Base-by-base conservation (phyloP, 2,797 vertebrate genomes). In the Typhlichthys eigenmanni region DNA sequence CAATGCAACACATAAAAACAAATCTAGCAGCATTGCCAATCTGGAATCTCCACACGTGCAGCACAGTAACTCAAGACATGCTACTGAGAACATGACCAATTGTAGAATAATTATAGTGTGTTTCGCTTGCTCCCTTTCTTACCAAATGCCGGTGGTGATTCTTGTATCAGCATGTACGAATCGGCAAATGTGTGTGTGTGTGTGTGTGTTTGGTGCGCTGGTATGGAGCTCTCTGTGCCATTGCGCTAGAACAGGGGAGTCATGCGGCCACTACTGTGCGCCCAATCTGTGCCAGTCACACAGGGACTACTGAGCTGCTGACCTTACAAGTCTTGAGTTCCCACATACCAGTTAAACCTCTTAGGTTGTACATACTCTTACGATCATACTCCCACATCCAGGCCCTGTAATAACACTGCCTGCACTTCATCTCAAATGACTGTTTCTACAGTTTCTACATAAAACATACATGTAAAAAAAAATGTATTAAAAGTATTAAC, bases 251-350 rank as follows among this genome's bases (percentile, higher is more conserved):
- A 88, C 89, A 86, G 82, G 79, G 78, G 83, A 91, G 91, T 93
- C 92, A 91, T 91, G 90, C 75, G 92, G 88, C 85, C 85, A 81
- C 77, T 65, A 82, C 80, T 68, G 80, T 75, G 62, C 86, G 72
- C 87, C 91, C 87, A 87, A 85, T 88, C 91, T 91, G 92, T 92
- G 89, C 92, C 92, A 92, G 92, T 92, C 91, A 93, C 91, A 90
- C 89, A 88, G 81, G 90, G 91, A 89, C 89, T 88, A 86, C 86
- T 84, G 88, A 91, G 90, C 91, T 76, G 90, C 91, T 91, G 90
- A 92, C 88, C 91, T 82, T 79, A 83, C 78, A 83, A 87, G 84
- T 78, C 80, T 80, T 63, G 83, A 87, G 85, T 88, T 88, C 88
- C 85, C 85, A 86, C 89, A 86, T 86, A 78, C 85, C 78, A 87